Percentiles rank a stretch among this genome's conserved stretches.
Evolutionary conservation across 2,797 vertebrate species (phyloP).

Genomic region (Gallinago nigripennis): DNA sequence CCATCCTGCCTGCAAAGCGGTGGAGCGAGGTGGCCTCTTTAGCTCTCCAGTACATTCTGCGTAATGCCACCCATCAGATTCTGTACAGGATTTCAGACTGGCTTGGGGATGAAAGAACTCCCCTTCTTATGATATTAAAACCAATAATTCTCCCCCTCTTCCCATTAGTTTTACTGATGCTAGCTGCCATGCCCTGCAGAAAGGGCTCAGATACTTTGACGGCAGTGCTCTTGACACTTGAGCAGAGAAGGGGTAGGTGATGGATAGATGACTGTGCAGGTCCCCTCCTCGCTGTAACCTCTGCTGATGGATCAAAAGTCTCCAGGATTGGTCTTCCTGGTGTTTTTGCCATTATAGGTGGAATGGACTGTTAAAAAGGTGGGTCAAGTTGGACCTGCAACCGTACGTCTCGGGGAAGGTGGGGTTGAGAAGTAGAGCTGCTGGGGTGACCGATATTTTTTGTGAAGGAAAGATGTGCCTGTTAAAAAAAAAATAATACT

Average conservation of each 20-base stretch:
- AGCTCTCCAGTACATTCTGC: background rate
- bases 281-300: background rate
- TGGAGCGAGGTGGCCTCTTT: background rate
- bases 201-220: background rate
- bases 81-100: background rate
- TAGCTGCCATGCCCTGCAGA: background rate
- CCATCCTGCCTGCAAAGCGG: background rate
- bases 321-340: background rate
- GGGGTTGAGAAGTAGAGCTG: background rate
- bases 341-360: background rate
- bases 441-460: background rate
- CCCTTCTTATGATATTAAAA: background rate
- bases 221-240: background rate
- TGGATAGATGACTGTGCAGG: background rate
- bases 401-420: rapidly evolving
- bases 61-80: background rate
- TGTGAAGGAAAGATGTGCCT: background rate
- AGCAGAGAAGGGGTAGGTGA: background rate
- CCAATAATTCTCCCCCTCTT: background rate
- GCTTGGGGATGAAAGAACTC: background rate
- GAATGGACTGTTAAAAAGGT: background rate
- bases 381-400: background rate
- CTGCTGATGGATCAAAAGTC: background rate
- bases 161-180: background rate
- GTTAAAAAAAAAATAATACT: background rate